phyloP scores from a whole-genome alignment of 35 echinoderm and acorn worm species.

The Strongylocentrotus purpuratus region DNA sequence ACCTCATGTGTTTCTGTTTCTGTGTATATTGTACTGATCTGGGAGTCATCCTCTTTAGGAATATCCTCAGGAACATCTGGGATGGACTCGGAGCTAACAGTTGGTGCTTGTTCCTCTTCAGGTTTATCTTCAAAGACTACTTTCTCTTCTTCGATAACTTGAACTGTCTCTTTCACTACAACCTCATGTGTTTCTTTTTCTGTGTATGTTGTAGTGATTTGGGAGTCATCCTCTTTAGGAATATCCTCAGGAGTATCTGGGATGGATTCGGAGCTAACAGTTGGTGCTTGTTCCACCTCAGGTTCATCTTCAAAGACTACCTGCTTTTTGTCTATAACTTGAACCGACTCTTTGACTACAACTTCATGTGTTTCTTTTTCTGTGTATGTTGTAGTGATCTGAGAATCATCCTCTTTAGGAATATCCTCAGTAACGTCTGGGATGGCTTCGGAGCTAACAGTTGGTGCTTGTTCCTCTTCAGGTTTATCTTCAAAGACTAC shows the following conservation, averaged over 20 bases:
- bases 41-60: background rate
- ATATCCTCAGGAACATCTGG: background rate
- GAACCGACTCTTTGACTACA: background rate
- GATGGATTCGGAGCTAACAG: background rate
- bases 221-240: background rate
- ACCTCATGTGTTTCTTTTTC: background rate
- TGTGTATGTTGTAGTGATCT: too few species aligned
- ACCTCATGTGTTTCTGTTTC: background rate
- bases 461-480: constrained; percentile 5
- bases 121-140: background rate
- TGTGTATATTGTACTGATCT: background rate
- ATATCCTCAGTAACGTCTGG: background rate
- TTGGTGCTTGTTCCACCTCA: background rate
- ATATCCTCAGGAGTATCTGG: constrained; percentile 20
- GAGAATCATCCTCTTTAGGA: background rate
- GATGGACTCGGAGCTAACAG: background rate
- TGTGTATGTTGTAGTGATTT: background rate
- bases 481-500: constrained; percentile 46
- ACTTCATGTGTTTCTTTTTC: constrained; percentile 28
- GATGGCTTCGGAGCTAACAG: background rate
- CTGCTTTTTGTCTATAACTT: background rate
- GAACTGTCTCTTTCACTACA: background rate
- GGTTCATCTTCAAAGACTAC: constrained; percentile 50
- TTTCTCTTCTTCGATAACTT: background rate
- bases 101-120: background rate